Percentiles rank a stretch among this genome's conserved stretches.
phyloP scores from a whole-genome alignment of 2,113 vertebrate genomes.

The Genyomyrus donnyi region DNA sequence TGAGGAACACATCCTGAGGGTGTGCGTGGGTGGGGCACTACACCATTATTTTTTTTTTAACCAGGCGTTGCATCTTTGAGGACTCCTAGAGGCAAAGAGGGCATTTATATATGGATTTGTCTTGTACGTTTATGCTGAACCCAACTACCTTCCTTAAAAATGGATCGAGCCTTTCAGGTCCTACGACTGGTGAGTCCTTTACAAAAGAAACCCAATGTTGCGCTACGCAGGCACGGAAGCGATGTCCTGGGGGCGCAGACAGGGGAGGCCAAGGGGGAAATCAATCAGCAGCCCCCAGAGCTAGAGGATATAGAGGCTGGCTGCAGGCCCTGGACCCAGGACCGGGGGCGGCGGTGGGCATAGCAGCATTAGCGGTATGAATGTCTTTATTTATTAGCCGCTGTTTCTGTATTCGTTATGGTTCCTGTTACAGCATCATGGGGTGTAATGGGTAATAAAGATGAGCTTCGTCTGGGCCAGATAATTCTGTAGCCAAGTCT shows the following conservation, averaged over 20 bases:
- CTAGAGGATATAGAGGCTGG: background rate
- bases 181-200: background rate
- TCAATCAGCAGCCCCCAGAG: background rate
- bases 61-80: background rate
- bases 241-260: background rate
- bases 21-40: background rate
- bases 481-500: background rate
- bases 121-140: background rate
- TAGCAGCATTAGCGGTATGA: background rate
- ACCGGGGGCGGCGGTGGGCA: background rate
- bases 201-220: background rate
- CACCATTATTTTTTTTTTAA: background rate
- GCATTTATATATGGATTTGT: background rate
- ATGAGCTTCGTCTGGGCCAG: background rate
- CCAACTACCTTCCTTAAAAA: background rate
- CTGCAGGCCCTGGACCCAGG: background rate
- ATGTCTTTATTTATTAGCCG: background rate
- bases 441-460: constrained; percentile 1
- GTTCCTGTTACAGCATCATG: background rate
- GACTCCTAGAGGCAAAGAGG: background rate
- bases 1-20: background rate
- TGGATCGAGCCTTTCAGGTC: background rate
- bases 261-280: background rate
- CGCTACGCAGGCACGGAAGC: background rate
- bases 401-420: background rate